Evolutionary conservation across 2,113 vertebrate genomes (phyloP).

Genomic region (Castor canadensis): DNA sequence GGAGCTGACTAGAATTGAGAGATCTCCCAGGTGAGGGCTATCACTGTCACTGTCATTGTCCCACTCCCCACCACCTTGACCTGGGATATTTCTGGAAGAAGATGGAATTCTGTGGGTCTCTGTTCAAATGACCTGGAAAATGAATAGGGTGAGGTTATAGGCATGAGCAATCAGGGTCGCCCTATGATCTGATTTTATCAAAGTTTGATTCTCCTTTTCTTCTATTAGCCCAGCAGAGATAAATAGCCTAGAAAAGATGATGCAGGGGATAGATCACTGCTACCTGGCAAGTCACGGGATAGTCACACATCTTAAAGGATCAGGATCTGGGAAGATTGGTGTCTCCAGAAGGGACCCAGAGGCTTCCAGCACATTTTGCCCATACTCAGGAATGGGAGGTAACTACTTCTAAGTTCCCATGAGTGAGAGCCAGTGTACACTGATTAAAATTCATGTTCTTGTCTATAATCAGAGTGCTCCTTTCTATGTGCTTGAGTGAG

Average conservation of each 20-base stretch:
- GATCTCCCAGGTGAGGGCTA: background rate
- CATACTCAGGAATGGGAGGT: background rate
- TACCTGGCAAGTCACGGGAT: background rate
- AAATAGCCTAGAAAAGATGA: background rate
- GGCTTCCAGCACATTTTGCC: background rate
- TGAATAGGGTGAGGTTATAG: background rate
- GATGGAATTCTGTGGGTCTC: background rate
- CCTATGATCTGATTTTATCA: background rate
- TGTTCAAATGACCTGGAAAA: background rate
- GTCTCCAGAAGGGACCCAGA: too few relatives aligned
- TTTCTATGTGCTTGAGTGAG: background rate
- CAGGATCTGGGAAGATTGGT: too few relatives aligned
- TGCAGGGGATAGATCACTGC: fast-evolving
- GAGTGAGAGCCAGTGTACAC: too few relatives aligned
- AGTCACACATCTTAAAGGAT: background rate
- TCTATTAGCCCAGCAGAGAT: background rate
- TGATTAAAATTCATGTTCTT: fast-evolving
- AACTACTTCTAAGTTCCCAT: too few relatives aligned
- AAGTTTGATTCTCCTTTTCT: background rate
- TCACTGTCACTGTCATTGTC: too few relatives aligned
- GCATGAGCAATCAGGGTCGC: background rate
- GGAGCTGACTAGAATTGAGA: background rate
- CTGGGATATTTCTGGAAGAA: too few relatives aligned
- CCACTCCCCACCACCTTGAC: background rate
- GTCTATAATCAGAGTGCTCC: fast-evolving